Percentiles rank a stretch among this genome's conserved stretches.
phyloP scores from a whole-genome alignment of 2,888 invertebrate species.

The Hermaeophaga mercurialis region DNA sequence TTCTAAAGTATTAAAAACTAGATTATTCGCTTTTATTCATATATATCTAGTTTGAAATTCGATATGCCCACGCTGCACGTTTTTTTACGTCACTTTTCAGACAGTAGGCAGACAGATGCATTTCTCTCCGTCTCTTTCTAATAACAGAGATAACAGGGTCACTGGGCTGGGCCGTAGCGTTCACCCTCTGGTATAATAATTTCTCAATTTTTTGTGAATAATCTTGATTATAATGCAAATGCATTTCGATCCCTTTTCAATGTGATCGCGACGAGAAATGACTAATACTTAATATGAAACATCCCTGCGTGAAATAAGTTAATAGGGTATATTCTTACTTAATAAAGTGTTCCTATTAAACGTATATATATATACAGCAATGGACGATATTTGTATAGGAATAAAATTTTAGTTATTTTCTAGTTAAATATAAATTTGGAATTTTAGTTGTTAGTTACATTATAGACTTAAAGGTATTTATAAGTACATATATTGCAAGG shows the following conservation, averaged over 20 bases:
- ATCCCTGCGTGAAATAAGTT: neutral
- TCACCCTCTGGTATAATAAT: slow-evolving; percentile 18
- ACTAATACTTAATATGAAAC: slow-evolving; percentile 12
- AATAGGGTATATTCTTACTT: no score
- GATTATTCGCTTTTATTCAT: slow-evolving; percentile 22
- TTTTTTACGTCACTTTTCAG: slow-evolving; percentile 11
- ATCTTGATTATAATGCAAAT: slow-evolving; percentile 27
- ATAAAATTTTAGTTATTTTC: no score
- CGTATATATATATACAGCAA: no score
- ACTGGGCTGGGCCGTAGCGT: slow-evolving; percentile 15
- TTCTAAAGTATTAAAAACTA: slow-evolving; percentile 34
- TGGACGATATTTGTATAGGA: no score
- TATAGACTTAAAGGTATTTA: no score
- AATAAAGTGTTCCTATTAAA: no score
- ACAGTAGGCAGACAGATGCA: slow-evolving; percentile 19
- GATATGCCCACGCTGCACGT: slow-evolving; percentile 22
- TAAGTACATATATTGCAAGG: no score
- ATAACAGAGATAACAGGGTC: slow-evolving; percentile 5
- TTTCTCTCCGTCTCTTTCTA: slow-evolving; percentile 3
- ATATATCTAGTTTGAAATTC: slow-evolving; percentile 15
- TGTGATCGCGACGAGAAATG: neutral
- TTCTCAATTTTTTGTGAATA: slow-evolving; percentile 6
- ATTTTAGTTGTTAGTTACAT: no score
- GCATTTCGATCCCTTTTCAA: slow-evolving; percentile 2
- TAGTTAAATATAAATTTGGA: no score